These are phyloP conservation scores for Brachionichthys hirsutus DNA, from an alignment of 2,113 vertebrate genomes.

Conservation along the genomic window DNA sequence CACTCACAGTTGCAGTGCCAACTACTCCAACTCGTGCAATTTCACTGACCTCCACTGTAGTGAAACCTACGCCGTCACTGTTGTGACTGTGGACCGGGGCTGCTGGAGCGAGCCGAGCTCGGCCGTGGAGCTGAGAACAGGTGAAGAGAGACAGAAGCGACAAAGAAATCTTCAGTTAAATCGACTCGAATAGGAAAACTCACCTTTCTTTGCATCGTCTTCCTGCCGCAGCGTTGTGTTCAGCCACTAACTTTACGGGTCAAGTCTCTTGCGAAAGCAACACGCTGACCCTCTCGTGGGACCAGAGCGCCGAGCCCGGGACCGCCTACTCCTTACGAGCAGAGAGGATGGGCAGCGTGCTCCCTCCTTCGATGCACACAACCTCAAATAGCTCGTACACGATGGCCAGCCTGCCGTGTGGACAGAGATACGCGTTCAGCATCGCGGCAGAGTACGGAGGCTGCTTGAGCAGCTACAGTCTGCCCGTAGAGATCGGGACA, in stretches of 20 bases:
- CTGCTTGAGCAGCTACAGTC: conserved; percentile 59
- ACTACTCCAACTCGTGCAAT: conserved; percentile 46
- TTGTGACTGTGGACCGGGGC: conserved; percentile 54
- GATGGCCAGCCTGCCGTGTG: conserved; percentile 54
- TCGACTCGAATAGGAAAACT: background rate
- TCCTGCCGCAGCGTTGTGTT: conserved; percentile 56
- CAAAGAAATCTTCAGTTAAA: too few species aligned
- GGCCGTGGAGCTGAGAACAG: conserved; percentile 43
- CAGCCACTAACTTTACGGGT: conserved; percentile 49
- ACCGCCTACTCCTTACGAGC: conserved; percentile 43
- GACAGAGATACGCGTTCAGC: conserved; percentile 52
- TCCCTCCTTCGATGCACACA: conserved; percentile 4
- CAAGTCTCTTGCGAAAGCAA: conserved; percentile 50
- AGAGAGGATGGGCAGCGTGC: conserved; percentile 3
- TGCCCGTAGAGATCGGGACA: conserved; percentile 52
- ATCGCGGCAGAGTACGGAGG: conserved; percentile 42
- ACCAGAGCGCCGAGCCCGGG: conserved; percentile 23
- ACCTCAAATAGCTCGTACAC: conserved; percentile 34
- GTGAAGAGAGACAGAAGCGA: conserved; percentile 38
- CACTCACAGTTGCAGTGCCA: conserved; percentile 56
- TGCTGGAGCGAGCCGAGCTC: conserved; percentile 58
- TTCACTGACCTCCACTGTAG: conserved; percentile 67
- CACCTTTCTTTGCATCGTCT: background rate
- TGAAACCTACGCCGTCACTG: conserved; percentile 57
- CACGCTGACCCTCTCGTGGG: conserved; percentile 55